Percentiles rank a stretch among this genome's conserved stretches.
These are phyloP conservation scores for Catostylus mosaicus DNA, from an alignment of 30 jellyfish, hydroid and myxozoan genomes.

Conservation along the genomic window DNA sequence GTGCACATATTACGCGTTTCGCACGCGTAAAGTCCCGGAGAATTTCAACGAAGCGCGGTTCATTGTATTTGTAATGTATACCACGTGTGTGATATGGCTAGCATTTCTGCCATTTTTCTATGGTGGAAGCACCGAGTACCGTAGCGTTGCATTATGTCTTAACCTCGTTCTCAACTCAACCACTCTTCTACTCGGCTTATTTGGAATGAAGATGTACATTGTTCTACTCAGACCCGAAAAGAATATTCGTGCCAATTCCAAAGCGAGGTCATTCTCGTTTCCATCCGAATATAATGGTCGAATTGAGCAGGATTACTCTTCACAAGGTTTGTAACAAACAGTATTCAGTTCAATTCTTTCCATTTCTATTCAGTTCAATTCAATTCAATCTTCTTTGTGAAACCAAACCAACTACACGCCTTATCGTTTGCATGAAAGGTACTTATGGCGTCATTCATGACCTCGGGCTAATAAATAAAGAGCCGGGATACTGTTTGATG, in stretches of 20 bases:
- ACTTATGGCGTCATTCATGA: too few species aligned
- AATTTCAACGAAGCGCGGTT: constrained; percentile 94
- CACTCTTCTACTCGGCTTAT: constrained; percentile 84
- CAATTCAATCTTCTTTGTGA: too few species aligned
- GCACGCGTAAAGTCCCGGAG: constrained; percentile 94
- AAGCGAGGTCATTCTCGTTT: constrained; percentile 72
- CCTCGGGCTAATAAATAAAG: too few species aligned
- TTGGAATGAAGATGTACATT: constrained; percentile 83
- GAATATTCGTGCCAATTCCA: constrained; percentile 82
- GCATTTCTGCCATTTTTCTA: constrained; percentile 87
- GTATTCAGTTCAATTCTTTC: too few species aligned
- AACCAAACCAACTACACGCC: too few species aligned
- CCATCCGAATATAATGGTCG: constrained; percentile 32
- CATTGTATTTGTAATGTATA: constrained; percentile 93
- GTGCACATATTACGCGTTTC: constrained; percentile 87
- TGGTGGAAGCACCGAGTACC: constrained; percentile 74
- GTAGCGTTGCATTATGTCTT: constrained; percentile 69
- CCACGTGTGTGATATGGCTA: constrained; percentile 84
- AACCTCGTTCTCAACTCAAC: constrained; percentile 74
- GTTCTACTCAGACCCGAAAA: constrained; percentile 85
- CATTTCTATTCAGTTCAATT: too few species aligned
- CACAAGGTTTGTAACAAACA: constrained; percentile 19
- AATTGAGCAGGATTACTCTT: background rate
- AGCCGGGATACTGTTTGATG: too few species aligned
- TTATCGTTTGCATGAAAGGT: too few species aligned